Percentiles rank a stretch among this genome's conserved stretches.
Conservation (phyloP, 2,888 invertebrate species). For the Cancer borealis region DNA sequence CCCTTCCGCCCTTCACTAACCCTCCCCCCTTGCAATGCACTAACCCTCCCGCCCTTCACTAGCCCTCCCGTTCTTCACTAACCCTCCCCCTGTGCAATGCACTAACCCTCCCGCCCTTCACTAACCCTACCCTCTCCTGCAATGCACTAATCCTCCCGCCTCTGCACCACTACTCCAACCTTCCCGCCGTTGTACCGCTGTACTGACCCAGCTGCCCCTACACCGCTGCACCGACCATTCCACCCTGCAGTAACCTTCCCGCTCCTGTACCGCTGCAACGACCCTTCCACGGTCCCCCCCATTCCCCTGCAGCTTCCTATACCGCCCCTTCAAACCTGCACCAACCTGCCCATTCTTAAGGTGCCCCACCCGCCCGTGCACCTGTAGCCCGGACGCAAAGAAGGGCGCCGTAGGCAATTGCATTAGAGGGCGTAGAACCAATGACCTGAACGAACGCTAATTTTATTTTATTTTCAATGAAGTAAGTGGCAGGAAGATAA, state of each 20-base stretch:
- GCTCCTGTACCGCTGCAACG: background rate
- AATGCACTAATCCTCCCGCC: background rate
- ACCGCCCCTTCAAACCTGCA: background rate
- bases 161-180: background rate
- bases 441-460: background rate
- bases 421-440: background rate
- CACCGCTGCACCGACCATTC: background rate
- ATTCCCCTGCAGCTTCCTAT: background rate
- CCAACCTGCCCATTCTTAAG: conserved; percentile 25
- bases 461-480: background rate
- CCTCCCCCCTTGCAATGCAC: background rate
- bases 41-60: background rate
- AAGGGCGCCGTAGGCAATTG: background rate
- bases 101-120: background rate
- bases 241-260: background rate
- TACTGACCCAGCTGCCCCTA: too few species aligned
- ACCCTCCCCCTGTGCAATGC: background rate
- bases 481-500: background rate
- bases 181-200: too few species aligned
- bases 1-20: background rate
- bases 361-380: conserved; percentile 9
- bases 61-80: background rate
- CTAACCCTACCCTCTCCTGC: background rate
- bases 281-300: background rate
- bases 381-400: background rate